A percentile compares a stretch with the other conserved stretches of the same genome.
Evolutionary conservation across 2,888 invertebrate genomes (phyloP).

Genomic region (Drosophila subsilvestris): DNA sequence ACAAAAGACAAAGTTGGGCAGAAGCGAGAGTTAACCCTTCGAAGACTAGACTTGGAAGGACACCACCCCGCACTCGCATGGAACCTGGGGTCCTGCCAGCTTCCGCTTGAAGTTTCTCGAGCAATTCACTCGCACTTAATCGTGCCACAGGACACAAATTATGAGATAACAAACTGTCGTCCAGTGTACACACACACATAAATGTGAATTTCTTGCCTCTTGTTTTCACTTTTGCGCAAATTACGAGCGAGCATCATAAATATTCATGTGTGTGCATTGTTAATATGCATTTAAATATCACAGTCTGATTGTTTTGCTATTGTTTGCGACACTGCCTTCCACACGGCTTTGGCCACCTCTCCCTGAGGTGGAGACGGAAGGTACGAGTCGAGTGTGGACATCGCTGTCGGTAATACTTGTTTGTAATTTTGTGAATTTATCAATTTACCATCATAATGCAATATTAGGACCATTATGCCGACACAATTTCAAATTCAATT

Average conservation of each 20-base stretch:
- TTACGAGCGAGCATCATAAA: conserved; percentile 33
- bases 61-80: neutral
- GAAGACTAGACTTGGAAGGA: conserved; percentile 2
- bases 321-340: conserved; percentile 48
- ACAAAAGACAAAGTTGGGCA: conserved; percentile 20
- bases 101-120: conserved; percentile 33
- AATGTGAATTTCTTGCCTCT: neutral
- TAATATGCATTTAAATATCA: conserved; percentile 52
- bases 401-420: conserved; percentile 44
- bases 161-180: conserved; percentile 28
- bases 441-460: conserved; percentile 69
- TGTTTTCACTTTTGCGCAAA: conserved; percentile 14
- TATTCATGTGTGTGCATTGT: conserved; percentile 25
- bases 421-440: conserved; percentile 70
- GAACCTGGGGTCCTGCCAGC: neutral
- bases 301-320: conserved; percentile 47
- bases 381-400: neutral
- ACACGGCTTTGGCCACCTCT: conserved; percentile 2
- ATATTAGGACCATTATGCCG: conserved; percentile 62
- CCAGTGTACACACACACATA: neutral
- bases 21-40: conserved; percentile 33
- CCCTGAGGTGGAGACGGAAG: neutral
- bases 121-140: conserved; percentile 56
- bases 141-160: conserved; percentile 19
- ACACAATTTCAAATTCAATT: conserved; percentile 73